These are phyloP conservation scores for Psittacula cyanocephala DNA, from an alignment of 2,113 vertebrate species.

Conservation along the genomic window DNA sequence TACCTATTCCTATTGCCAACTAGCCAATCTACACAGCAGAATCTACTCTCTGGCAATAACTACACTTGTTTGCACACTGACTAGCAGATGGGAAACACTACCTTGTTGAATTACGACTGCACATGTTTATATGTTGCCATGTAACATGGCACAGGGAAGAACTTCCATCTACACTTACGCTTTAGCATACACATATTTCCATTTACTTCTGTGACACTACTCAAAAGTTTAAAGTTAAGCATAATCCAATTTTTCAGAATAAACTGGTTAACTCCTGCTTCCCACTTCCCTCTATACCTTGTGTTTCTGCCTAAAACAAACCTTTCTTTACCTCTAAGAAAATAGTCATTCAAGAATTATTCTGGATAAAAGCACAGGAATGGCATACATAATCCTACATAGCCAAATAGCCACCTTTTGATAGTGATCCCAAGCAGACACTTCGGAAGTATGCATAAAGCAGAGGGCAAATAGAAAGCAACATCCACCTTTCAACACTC, in stretches of 20 bases:
- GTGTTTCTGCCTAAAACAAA: neutral
- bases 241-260: neutral
- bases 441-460: neutral
- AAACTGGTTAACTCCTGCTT: neutral
- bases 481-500: neutral
- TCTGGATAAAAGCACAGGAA: neutral
- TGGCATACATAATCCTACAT: neutral
- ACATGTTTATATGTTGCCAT: neutral
- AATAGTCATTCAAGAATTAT: neutral
- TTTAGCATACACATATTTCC: neutral
- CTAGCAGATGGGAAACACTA: neutral
- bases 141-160: neutral
- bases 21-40: neutral
- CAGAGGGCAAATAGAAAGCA: neutral
- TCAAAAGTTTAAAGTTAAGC: neutral
- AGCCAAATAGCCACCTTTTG: neutral
- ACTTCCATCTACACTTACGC: neutral
- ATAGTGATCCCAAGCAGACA: neutral
- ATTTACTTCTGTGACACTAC: neutral
- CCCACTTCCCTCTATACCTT: neutral
- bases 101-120: neutral
- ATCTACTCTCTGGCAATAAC: neutral
- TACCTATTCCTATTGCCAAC: neutral
- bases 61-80: neutral
- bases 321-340: neutral